phyloP scores from a whole-genome alignment of 2,797 vertebrate genomes.

The Ptychobarbus kaznakovi region DNA sequence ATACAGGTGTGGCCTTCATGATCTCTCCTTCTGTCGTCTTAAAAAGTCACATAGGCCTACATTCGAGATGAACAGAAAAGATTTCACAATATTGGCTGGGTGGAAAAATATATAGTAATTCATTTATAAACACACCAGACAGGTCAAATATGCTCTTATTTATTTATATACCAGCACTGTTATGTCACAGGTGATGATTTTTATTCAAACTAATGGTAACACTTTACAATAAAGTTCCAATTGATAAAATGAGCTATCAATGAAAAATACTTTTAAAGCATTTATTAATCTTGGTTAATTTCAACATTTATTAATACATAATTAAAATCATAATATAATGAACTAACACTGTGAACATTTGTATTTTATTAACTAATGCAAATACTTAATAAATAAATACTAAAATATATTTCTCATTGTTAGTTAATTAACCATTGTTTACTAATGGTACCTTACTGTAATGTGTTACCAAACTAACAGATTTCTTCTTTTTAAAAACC shows the following conservation, averaged over 20 bases:
- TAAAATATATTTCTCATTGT: no score
- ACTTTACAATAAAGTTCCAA: not conserved
- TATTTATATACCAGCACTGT: not conserved
- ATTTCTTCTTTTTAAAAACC: not conserved
- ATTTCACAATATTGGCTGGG: not conserved
- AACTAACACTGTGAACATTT: no score
- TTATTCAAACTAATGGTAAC: not conserved
- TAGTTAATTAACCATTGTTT: not conserved
- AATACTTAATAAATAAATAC: no score
- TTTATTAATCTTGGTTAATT: no score
- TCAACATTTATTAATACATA: no score
- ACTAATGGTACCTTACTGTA: not conserved
- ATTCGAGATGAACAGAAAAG: not conserved
- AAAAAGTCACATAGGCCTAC: not conserved
- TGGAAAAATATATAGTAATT: no score
- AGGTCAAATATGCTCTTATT: not conserved
- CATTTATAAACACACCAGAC: not conserved
- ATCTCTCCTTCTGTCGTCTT: not conserved
- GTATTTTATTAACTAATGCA: no score
- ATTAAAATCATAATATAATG: no score
- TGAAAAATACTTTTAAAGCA: no score
- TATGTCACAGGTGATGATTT: not conserved
- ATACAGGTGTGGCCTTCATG: conserved; percentile 71
- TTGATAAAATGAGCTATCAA: not conserved
- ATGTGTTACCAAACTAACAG: not conserved